Base-by-base conservation (phyloP, 2,797 vertebrate genomes). In the Vultur gryphus region DNA sequence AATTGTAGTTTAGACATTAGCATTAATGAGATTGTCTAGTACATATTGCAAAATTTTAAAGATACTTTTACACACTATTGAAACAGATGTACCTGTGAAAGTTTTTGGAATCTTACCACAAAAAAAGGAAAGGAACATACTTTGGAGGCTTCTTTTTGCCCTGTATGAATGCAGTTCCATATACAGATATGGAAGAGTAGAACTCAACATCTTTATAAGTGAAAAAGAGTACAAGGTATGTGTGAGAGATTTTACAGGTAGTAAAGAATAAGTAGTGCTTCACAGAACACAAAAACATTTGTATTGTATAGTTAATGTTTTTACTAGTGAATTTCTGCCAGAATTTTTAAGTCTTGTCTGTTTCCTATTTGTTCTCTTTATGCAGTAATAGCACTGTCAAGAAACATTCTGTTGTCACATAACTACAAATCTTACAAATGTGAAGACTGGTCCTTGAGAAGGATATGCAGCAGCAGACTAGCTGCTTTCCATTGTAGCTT, bases 151-250 rank as follows among this genome's bases (percentile, higher is more conserved):
- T 92, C 61, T 98, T 83, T 99, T 99, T 19, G 71, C 97, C 87
- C 81, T 99, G 58, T 99, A 99, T 94, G 98, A 99, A 83, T 97
- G 98, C 79, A 95, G 83, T 81, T 99, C 99, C 51, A 66, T 99
- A 94, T 99, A 97, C 98, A 98, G 90, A 98, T 99, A 98, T 0
- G 99, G 99, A 94, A 99, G 99, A 96, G 55, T 99, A 80, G 99
- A 99, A 97, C 97, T 99, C 82, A 98, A 99, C 97, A 61, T 99
- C 90, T 99, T 99, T 92, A 95, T 99, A 43, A 98, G 97, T 71
- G 99, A 99, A 98, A 98, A 77, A 83, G 98, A 99, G 90, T 99
- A 99, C 89, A 93, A 89, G 98, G 99, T 99, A 98, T 41, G 97
- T 95, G 43, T 67, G 54, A 90, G 35, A 72, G 29, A 33, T 61